Percentiles rank a stretch among this genome's conserved stretches.
Conservation (phyloP, 2,797 vertebrate species). For the Muscicapa comitata region DNA sequence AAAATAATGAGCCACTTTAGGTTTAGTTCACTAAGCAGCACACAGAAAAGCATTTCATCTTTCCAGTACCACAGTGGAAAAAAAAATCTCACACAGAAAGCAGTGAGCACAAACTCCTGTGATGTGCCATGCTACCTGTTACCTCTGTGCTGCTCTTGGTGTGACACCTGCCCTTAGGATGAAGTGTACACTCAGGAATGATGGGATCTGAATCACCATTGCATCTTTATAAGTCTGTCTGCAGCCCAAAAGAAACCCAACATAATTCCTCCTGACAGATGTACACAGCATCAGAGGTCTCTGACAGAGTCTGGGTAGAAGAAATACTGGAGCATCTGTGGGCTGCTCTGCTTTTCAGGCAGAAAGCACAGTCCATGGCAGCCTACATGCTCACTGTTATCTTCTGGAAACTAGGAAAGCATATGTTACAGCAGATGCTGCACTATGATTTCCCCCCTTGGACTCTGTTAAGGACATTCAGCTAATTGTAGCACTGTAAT, state of each 20-base stretch:
- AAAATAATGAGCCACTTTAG: neutral
- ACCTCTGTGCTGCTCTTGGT: neutral
- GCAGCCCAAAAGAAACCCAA: neutral
- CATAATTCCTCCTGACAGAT: slow-evolving; percentile 18
- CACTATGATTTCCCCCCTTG: neutral
- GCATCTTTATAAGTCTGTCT: neutral
- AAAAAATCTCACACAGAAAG: neutral
- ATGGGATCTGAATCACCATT: neutral
- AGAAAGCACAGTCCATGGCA: neutral
- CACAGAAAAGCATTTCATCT: neutral
- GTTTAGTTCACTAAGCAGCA: neutral
- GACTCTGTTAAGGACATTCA: slow-evolving; percentile 47
- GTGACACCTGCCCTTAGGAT: neutral
- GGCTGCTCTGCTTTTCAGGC: neutral
- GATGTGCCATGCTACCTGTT: neutral
- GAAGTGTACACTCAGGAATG: neutral
- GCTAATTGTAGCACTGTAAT: slow-evolving; percentile 33
- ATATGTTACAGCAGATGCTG: slow-evolving; percentile 57
- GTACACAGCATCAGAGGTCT: neutral
- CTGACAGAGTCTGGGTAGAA: neutral
- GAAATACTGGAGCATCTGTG: neutral
- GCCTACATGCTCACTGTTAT: neutral
- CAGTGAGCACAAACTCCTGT: neutral
- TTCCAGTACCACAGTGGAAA: neutral
- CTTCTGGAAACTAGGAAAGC: slow-evolving; percentile 27